Base-by-base conservation (phyloP, 2,888 invertebrate species). In the Phortica magna region DNA sequence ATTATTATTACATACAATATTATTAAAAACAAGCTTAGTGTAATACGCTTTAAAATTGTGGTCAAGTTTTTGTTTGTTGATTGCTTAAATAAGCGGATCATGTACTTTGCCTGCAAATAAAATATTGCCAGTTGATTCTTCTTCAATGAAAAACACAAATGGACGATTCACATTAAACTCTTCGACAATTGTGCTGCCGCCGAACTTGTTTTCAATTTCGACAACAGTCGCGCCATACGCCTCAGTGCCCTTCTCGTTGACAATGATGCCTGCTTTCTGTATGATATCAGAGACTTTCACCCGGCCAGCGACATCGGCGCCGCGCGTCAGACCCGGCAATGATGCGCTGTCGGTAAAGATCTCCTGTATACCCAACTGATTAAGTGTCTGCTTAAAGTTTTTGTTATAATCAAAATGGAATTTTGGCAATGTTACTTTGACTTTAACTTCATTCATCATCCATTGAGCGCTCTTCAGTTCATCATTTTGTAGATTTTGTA, bases 81-180 rank as follows among this genome's bases (percentile, higher is more conserved):
- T 43, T 6, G n/a, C 22, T 61, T 9, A 61, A 22, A 22, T 19
- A 19, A 61, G 17, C 61, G 96, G 96, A 90, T 95, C 94, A 31
- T 93, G 92, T 1, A 96, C 94, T 90, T 95, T 94, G 48, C 96
- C 96, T 43, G 95, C 94, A 91, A 96, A 96, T 39, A 96, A 91
- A 71, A 96, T 93, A 55, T 95, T 95, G n/a, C 95, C 94, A 0
- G 94, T 95, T 0, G 92, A 92, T 84, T 95, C 95, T 83, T 96
- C 96, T 88, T 96, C 95, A 79, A 97, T 95, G 90, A 95, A 95
- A 92, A 96, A 96, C 74, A 96, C 87, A 92, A 96, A 97, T 0
- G 96, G 96, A 79, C 94, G 95, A 88, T 95, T 94, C 1, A 94
- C 96, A 64, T 94, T 93, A 88, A 97, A 95, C 75, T 94, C 93